phyloP scores from a whole-genome alignment of 2,797 vertebrate species.

The Masticophis lateralis region DNA sequence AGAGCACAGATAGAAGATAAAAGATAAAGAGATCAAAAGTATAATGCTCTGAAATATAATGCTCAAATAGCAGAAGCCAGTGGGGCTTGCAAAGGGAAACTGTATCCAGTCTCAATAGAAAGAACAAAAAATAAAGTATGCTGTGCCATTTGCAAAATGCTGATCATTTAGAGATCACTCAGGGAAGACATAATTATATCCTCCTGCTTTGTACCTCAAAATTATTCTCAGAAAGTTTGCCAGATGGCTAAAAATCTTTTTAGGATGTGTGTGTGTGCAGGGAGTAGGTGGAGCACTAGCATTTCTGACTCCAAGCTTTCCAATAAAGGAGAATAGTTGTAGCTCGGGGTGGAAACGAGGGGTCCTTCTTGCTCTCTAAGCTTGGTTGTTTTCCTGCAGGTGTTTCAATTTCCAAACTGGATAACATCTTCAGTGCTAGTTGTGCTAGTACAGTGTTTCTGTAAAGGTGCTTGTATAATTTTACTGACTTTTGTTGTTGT shows the following conservation, averaged over 20 bases:
- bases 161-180: neutral
- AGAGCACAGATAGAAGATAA: neutral
- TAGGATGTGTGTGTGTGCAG: neutral
- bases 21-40: neutral
- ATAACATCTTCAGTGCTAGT: neutral
- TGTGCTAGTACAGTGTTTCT: neutral
- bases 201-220: neutral
- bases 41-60: neutral
- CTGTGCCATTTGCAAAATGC: neutral
- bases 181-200: neutral
- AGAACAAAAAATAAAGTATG: neutral
- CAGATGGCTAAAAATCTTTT: neutral
- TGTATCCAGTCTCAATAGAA: neutral
- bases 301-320: neutral
- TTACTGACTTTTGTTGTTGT: neutral
- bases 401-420: neutral
- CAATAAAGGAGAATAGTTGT: neutral
- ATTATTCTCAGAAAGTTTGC: neutral
- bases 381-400: neutral
- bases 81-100: neutral
- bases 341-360: neutral
- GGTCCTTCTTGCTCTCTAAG: neutral
- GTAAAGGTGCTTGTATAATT: neutral
- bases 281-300: neutral
- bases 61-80: neutral